Base-by-base conservation (phyloP, 2,888 invertebrate species). In the Lottia scabra region DNA sequence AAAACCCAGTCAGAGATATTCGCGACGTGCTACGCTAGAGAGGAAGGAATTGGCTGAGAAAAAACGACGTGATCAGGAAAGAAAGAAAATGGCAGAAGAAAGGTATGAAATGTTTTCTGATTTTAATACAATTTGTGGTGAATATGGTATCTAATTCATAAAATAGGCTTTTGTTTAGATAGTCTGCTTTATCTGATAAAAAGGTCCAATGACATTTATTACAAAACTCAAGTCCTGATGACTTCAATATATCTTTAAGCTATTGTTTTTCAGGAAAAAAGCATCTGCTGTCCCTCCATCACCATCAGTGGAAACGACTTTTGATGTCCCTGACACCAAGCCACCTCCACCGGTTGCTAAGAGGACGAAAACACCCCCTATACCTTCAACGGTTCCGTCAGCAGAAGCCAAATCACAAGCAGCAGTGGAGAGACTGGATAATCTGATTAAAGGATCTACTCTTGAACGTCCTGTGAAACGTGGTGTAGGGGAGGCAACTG, bases 1-100 rank as follows among this genome's bases (percentile, higher is more conserved):
- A 75, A 93, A 97, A 69, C 98, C 99, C 0, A 98, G 97, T 91
- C 99, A 99, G 90, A 92, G 99, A 77, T 99, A 97, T 89, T 98
- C 98, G 45, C 92, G 97, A 70, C 92, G 98, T 71, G 97, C 87
- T 6, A 85, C 87, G 10, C 87, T 88, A 72, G 88, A 89, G 71
- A 81, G 83, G 63, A 76, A 75, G 62, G 87, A 87, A 72, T 70
- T 83, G 56, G 85, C 85, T 56, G 83, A 83, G 48, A 78, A 76
- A 12, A 75, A 81, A 78, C 81, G 73, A 74, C 71, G 81, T 71
- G 82, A 81, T 30, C 75, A 81, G 30, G 79, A 81, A 71, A 71
- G 71, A 65, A 76, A 70, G 63, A 77, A 71, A 68, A 63, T 73
- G 62, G 73, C 79, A 63, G 76, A 76, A 64, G 80, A 80, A 56